Percentiles rank a stretch among this genome's conserved stretches.
Conservation (phyloP, 2,888 invertebrate genomes). For the Shargacucullia verbasci region DNA sequence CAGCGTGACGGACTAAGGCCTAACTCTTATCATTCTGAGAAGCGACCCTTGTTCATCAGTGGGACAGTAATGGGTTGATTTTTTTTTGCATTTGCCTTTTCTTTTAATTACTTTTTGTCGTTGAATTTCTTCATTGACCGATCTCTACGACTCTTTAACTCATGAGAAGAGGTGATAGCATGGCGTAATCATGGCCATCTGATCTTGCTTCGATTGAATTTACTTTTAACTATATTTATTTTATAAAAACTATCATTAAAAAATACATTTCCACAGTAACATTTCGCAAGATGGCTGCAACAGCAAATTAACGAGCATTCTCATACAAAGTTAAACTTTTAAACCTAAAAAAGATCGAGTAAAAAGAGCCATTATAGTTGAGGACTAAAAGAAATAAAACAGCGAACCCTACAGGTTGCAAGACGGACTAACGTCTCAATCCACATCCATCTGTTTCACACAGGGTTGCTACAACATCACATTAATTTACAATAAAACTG, state of each 20-base stretch:
- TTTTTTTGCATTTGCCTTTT: no score
- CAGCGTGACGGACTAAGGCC: no score
- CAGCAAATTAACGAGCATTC: constrained; percentile 55
- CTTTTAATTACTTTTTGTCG: no score
- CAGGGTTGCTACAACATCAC: constrained; percentile 48
- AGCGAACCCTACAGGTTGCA: constrained; percentile 74
- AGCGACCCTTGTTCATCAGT: no score
- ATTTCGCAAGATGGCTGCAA: constrained; percentile 23
- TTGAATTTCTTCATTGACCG: no score
- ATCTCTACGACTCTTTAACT: no score
- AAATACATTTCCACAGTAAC: constrained; percentile 1
- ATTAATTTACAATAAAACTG: neutral
- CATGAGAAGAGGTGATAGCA: no score
- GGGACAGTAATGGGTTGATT: no score
- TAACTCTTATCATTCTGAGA: no score
- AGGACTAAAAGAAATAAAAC: constrained; percentile 69
- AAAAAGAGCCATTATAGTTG: constrained; percentile 71
- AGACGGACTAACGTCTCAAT: constrained; percentile 76
- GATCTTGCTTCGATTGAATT: neutral
- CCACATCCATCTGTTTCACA: constrained; percentile 63
- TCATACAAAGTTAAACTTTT: constrained; percentile 58
- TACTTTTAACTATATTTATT: neutral
- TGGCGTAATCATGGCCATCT: no score
- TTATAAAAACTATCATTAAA: neutral
- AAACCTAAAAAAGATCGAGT: constrained; percentile 60